A percentile compares a stretch with the other conserved stretches of the same genome.
phyloP scores from a whole-genome alignment of 2,888 invertebrate species.

The Clostera curtula region DNA sequence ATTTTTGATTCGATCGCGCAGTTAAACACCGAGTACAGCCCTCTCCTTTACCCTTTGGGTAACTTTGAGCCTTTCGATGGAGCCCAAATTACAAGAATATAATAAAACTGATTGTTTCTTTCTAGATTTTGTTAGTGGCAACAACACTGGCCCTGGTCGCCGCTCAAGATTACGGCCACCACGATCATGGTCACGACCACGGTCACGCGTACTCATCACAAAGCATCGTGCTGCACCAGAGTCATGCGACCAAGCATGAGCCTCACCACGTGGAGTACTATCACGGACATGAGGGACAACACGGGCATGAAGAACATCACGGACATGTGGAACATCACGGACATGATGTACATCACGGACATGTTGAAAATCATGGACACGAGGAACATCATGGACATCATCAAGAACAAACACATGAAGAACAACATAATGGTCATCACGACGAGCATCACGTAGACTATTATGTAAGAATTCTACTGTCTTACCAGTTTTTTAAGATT shows the following conservation, averaged over 20 bases:
- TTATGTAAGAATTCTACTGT: not conserved
- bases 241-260: conserved; percentile 20
- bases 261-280: conserved; percentile 6
- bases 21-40: too few species aligned
- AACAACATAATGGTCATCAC: not conserved
- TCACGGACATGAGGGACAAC: too few species aligned
- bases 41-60: too few species aligned
- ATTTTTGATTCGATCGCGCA: too few species aligned
- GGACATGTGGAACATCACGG: too few species aligned
- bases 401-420: not conserved
- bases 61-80: too few species aligned
- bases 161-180: conserved; percentile 8
- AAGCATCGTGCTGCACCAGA: conserved; percentile 34
- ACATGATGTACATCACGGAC: conserved; percentile 4
- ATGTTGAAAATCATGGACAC: conserved; percentile 1
- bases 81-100: too few species aligned
- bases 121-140: too few species aligned
- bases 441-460: not conserved
- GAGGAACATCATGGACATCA: not conserved
- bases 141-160: too few species aligned
- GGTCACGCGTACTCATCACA: conserved; percentile 34
- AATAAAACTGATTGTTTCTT: too few species aligned
- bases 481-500: too few species aligned
- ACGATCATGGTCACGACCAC: conserved; percentile 14
- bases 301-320: conserved; percentile 13